Conservation (phyloP, 2,113 vertebrate species). For the Microcebus lehilahytsara region DNA sequence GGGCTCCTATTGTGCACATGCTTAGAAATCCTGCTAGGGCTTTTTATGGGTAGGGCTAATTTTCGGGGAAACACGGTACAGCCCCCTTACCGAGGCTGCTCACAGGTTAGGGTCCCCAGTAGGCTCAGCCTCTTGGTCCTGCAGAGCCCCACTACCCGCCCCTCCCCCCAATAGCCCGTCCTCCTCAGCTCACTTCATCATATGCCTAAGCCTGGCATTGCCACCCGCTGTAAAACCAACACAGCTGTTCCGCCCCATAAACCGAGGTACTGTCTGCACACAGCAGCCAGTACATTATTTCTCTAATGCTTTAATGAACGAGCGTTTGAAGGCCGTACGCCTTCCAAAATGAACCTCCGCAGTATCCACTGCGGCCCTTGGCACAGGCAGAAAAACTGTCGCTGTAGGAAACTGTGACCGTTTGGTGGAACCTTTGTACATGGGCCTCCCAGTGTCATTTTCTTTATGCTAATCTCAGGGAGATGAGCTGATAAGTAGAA, state of each 20-base stretch:
- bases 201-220: background rate
- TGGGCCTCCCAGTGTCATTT: background rate
- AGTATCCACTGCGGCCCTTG: background rate
- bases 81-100: background rate
- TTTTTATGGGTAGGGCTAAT: too few relatives aligned
- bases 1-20: too few relatives aligned
- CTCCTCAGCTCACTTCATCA: background rate
- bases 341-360: constrained; percentile 33
- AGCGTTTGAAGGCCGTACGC: background rate
- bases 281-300: background rate
- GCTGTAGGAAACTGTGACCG: constrained; percentile 22
- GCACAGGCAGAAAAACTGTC: constrained; percentile 13
- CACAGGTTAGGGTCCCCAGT: background rate
- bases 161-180: background rate
- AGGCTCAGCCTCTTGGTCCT: background rate
- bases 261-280: background rate
- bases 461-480: background rate
- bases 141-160: background rate
- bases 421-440: background rate
- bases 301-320: constrained; percentile 17
- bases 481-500: background rate
- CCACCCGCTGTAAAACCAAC: background rate
- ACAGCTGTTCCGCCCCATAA: constrained; percentile 31
- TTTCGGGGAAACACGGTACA: too few relatives aligned
- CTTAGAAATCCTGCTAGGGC: too few relatives aligned